Base-by-base conservation (phyloP, 2,797 vertebrate genomes). In the Geotria australis region DNA sequence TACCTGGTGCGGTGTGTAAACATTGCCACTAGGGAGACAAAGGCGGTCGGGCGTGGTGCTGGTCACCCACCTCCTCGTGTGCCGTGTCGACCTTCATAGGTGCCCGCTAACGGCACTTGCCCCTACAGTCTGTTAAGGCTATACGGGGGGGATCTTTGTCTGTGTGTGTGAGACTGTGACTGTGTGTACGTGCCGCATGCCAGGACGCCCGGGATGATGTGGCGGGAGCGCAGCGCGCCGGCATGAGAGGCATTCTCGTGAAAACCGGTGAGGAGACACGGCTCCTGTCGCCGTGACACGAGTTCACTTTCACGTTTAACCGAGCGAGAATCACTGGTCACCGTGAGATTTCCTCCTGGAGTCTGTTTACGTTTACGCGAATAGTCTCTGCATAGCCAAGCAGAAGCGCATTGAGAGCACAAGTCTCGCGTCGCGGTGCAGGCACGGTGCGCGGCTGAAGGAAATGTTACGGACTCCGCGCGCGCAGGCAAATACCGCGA, bases 131-230 rank as follows among this genome's bases (percentile, higher is more conserved):
- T 38, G 24, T 38, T 38, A 57, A 53, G 48, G 70, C 71, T 57
- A 68, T 71, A 65, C 46, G 8, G 51, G 38, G 48, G 48, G 48
- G 58, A 24, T 47, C 11, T 2, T 9, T 56, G 10, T 9, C 51
- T 12, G 6, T 58, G 11, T 48, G 57, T 48, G 63, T 49, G 58
- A 11, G 7, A 2, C 11, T 2, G 9, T 56, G 10, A 9, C 51
- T 12, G 6, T 58, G 11, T 48, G 57, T 48, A 63, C 60, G 10
- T 56, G 55, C 59, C 8, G n/a, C 8, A 6, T 12, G 46, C 38
- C 66, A 95, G 89, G 89, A 98, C 58, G 81, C 75, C 65, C 74
- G 85, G 66, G 88, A 86, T 60, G 89, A 95, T 47, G 76, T 93
- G n/a, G 83, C 77, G 1, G 88, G 88, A 1, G 84, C 85, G 61